Base-by-base conservation (phyloP, 2,113 vertebrate genomes). In the Macaca fascicularis region DNA sequence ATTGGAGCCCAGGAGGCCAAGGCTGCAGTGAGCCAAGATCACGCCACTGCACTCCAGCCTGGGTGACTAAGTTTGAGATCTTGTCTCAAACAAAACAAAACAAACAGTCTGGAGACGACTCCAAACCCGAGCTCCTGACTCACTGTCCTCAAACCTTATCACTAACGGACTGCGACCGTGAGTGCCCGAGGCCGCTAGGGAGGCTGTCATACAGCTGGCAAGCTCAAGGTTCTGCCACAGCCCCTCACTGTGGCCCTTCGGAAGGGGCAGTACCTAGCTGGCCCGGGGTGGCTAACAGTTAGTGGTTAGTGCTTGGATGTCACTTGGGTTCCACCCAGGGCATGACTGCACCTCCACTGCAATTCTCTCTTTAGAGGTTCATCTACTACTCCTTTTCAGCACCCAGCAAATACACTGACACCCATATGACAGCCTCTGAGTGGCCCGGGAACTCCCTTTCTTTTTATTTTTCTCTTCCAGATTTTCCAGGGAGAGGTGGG, bases 121-220 rank as follows among this genome's bases (percentile, higher is more conserved):
- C 17, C 12, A 23, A n/a, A n/a, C 38, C 10, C 4, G 0, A 67
- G 40, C 61, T 80, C 80, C n/a, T 30, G 57, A 55, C 8, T 38
- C 32, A 14, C n/a, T 2, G 14, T n/a, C 32, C 6, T 38, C 45
- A 23, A 23, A 8, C 72, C 48, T 12, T 32, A 11, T 13, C 87
- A 8, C 50, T 22, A 7, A 38, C 8, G 0, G 5, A 45, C 87
- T 16, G 8, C 3, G 2, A 3, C 22, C 0, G 0, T 1, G 3
- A 23, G 22, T 0, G 13, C 11, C 32, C 1, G 74, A n/a, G 8
- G 88, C 27, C 0, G 11, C 32, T 0, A 38, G 84, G 1, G 8
- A 22, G 38, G 48, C 8, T 6, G 35, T 12, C 52, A 19, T 6
- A 2, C 0, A 25, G 16, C 52, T 3, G 50, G 55, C 10, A 2